phyloP scores from a whole-genome alignment of 2,888 invertebrate species.

The Trissonchulus sp. region DNA sequence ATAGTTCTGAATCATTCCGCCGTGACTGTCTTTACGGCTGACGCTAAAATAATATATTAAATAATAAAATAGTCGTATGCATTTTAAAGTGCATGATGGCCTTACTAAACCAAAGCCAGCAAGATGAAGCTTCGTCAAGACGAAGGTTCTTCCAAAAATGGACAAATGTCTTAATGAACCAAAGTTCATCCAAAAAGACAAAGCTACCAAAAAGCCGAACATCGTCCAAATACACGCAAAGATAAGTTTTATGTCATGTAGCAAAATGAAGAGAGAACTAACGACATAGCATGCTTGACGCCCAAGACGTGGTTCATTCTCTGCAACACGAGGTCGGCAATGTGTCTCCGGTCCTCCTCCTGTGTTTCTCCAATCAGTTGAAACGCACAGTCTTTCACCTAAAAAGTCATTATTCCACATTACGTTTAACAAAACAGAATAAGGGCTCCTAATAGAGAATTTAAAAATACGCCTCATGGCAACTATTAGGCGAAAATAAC shows the following conservation, averaged over 20 bases:
- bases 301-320: slow-evolving; percentile 67
- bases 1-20: slow-evolving; percentile 23
- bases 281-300: slow-evolving; percentile 27
- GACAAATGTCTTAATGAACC: too few relatives aligned
- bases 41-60: not conserved
- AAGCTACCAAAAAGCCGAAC: too few relatives aligned
- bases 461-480: too few relatives aligned
- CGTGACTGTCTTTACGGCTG: slow-evolving; percentile 23
- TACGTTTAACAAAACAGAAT: too few relatives aligned
- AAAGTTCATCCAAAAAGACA: too few relatives aligned
- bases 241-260: not conserved
- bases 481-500: too few relatives aligned
- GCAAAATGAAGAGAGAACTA: not conserved
- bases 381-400: slow-evolving; percentile 85
- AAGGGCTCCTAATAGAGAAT: too few relatives aligned
- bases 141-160: too few relatives aligned
- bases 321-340: slow-evolving; percentile 81
- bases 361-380: slow-evolving; percentile 89
- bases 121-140: too few relatives aligned
- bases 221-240: too few relatives aligned
- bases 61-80: not conserved
- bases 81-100: too few relatives aligned
- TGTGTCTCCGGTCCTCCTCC: slow-evolving; percentile 90
- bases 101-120: too few relatives aligned
- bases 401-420: slow-evolving; percentile 1